These are phyloP conservation scores for Piaya cayana DNA, from an alignment of 2,113 vertebrate species.

Conservation along the genomic window DNA sequence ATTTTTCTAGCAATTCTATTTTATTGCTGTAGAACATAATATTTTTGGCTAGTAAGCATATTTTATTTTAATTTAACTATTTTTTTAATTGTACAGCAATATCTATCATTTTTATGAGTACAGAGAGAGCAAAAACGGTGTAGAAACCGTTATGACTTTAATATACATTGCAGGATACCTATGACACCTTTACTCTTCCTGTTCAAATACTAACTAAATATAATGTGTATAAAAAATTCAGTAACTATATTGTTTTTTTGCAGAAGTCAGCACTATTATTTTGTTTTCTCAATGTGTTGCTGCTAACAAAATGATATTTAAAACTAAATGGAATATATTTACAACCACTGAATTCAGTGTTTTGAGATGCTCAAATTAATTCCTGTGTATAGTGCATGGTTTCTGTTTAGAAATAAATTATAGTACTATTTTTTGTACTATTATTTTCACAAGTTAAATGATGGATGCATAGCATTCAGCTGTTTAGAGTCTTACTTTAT, in stretches of 20 bases:
- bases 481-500: background rate
- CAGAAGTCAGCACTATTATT: background rate
- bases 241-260: background rate
- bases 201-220: background rate
- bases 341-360: background rate
- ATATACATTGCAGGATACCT: background rate
- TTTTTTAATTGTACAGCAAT: background rate
- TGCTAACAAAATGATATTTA: background rate
- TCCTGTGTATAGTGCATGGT: background rate
- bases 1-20: background rate
- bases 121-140: background rate
- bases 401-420: background rate
- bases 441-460: background rate
- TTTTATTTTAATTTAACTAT: background rate
- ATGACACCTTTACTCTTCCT: background rate
- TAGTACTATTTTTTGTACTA: background rate
- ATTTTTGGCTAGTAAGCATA: background rate
- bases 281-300: background rate
- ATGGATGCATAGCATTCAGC: background rate
- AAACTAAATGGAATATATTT: background rate
- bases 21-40: background rate
- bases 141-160: background rate
- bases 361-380: background rate
- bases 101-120: background rate
- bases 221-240: background rate